Evolutionary conservation across 2,888 invertebrate genomes (phyloP).

Genomic region (Tetragnatha montana): DNA sequence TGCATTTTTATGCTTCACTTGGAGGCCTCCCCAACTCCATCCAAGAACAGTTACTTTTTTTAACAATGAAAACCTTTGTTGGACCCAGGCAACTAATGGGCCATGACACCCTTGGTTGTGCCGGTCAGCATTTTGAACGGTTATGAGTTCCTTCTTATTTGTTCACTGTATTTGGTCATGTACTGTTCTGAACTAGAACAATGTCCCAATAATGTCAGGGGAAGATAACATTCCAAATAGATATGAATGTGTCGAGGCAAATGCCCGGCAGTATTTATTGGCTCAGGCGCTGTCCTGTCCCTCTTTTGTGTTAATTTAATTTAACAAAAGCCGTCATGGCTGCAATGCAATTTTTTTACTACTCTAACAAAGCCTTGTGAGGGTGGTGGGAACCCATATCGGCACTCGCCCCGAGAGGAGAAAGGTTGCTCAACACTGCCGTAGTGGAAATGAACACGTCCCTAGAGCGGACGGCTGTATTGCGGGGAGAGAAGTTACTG

Average conservation of each 20-base stretch:
- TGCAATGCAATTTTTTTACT: conserved; percentile 5
- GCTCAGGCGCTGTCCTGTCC: background rate
- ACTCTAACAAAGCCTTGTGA: background rate
- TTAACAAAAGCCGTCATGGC: background rate
- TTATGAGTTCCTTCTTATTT: conserved; percentile 18
- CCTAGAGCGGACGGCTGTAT: background rate
- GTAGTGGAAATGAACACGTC: background rate
- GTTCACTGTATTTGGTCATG: background rate
- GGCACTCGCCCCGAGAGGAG: conserved; percentile 7
- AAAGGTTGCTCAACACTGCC: conserved; percentile 47
- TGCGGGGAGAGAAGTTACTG: conserved; percentile 33
- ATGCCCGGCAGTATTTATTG: background rate
- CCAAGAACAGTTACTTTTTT: conserved; percentile 1
- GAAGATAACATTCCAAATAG: background rate
- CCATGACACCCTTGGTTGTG: background rate
- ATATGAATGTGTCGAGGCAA: background rate
- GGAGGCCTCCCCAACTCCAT: background rate
- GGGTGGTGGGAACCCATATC: conserved; percentile 54
- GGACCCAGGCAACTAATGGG: background rate
- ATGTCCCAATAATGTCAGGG: background rate
- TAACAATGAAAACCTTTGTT: conserved; percentile 9
- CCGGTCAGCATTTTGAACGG: background rate
- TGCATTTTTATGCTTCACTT: conserved; percentile 13
- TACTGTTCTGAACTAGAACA: background rate
- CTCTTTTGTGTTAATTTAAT: conserved; percentile 26